phyloP scores from a whole-genome alignment of 2,797 vertebrate species.

The Lycodopsis pacificus region DNA sequence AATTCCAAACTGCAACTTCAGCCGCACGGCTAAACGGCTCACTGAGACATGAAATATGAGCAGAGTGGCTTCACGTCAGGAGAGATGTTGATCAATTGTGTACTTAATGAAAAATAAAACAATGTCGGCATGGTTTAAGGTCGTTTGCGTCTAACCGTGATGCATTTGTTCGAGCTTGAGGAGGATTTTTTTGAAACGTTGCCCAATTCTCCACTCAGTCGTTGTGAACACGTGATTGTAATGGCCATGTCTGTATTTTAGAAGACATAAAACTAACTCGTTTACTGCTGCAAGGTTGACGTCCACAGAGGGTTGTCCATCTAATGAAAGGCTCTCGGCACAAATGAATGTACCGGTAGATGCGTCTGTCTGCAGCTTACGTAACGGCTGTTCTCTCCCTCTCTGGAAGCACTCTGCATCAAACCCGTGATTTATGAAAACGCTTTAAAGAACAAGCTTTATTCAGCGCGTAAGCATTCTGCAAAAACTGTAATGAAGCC shows the following conservation, averaged over 20 bases:
- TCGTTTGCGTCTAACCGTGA: slow-evolving; percentile 26
- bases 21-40: neutral
- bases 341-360: slow-evolving; percentile 53
- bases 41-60: slow-evolving; percentile 29
- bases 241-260: slow-evolving; percentile 34
- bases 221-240: slow-evolving; percentile 33
- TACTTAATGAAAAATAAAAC: slow-evolving; percentile 23
- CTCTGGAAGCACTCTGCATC: slow-evolving; percentile 20
- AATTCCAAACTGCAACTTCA: neutral
- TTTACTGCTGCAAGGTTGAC: slow-evolving; percentile 36
- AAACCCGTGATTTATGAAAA: slow-evolving; percentile 21
- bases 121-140: slow-evolving; percentile 14
- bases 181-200: neutral
- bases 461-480: neutral
- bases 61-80: slow-evolving; percentile 9
- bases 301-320: slow-evolving; percentile 38
- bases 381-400: slow-evolving; percentile 23
- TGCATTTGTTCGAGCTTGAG: slow-evolving; percentile 14
- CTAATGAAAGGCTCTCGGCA: slow-evolving; percentile 53
- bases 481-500: slow-evolving; percentile 10
- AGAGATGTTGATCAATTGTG: slow-evolving; percentile 34
- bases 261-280: slow-evolving; percentile 19
- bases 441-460: slow-evolving; percentile 15
- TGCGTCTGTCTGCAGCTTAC: slow-evolving; percentile 22
- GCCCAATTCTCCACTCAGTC: slow-evolving; percentile 19